A percentile compares a stretch with the other conserved stretches of the same genome.
phyloP scores from a whole-genome alignment of 2,888 invertebrate species.

The Nymphalis polychloros region DNA sequence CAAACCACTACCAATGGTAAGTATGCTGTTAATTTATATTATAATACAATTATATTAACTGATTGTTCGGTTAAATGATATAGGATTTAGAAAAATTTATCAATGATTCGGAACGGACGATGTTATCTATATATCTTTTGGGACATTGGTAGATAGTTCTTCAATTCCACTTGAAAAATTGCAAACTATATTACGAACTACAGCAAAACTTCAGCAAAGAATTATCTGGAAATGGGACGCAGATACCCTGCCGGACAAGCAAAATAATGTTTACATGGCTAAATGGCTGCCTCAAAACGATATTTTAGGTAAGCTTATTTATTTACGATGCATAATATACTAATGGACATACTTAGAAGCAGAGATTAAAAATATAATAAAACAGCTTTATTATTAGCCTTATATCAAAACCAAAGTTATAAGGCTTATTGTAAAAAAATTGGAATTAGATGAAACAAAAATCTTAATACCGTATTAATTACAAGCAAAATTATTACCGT shows the following conservation, averaged over 20 bases:
- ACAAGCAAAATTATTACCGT: too few relatives aligned
- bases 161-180: constrained; percentile 83
- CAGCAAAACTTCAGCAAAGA: constrained; percentile 79
- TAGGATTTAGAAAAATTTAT: constrained; percentile 84
- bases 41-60: too few relatives aligned
- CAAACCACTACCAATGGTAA: constrained; percentile 59
- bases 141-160: constrained; percentile 86
- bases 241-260: constrained; percentile 73
- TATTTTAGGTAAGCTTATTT: constrained; percentile 76
- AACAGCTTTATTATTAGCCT: too few relatives aligned
- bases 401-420: too few relatives aligned
- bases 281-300: constrained; percentile 85
- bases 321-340: too few relatives aligned
- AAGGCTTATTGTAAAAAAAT: too few relatives aligned
- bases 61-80: neutral
- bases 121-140: constrained; percentile 88
- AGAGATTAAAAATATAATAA: too few relatives aligned
- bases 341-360: constrained; percentile 3
- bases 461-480: too few relatives aligned
- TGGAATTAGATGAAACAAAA: too few relatives aligned
- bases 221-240: constrained; percentile 88
- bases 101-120: constrained; percentile 84
- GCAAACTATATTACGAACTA: constrained; percentile 65
- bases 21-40: constrained; percentile 29
- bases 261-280: constrained; percentile 78